phyloP scores from a whole-genome alignment of 2,888 invertebrate genomes.

The Hemicrepidius hirtus region DNA sequence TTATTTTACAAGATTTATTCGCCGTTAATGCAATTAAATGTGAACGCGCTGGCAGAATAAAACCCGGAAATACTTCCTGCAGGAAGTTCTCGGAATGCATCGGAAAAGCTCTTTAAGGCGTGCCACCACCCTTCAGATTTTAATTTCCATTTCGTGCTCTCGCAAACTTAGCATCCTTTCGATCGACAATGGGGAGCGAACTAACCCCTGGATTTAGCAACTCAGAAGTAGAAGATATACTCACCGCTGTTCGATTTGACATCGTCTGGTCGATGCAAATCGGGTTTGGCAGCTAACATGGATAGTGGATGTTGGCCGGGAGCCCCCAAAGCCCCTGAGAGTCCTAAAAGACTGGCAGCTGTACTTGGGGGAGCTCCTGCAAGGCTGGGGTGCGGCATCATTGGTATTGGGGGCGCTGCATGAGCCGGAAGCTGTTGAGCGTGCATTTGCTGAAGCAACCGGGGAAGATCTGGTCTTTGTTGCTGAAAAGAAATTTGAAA shows the following conservation, averaged over 20 bases:
- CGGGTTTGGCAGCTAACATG: conserved; percentile 85
- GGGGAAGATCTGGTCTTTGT: conserved; percentile 87
- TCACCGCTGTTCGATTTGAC: conserved; percentile 84
- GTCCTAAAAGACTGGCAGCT: conserved; percentile 76
- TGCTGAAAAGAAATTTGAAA: conserved; percentile 75
- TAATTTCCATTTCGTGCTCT: conserved; percentile 31
- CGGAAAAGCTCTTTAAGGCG: conserved; percentile 26
- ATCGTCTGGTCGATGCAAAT: conserved; percentile 83
- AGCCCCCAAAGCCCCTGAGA: conserved; percentile 77
- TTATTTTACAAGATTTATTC: conserved; percentile 44
- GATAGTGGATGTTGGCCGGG: conserved; percentile 84
- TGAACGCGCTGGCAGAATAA: conserved; percentile 30
- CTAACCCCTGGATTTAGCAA: background rate
- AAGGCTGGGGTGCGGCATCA: conserved; percentile 80
- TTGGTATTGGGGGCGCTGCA: conserved; percentile 81
- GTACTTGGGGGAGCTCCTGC: conserved; percentile 73
- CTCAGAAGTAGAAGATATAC: conserved; percentile 59
- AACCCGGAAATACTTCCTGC: conserved; percentile 36
- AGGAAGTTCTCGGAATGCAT: conserved; percentile 36
- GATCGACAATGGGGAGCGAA: background rate
- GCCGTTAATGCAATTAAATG: conserved; percentile 39
- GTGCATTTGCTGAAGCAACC: conserved; percentile 93
- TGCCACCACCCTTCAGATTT: conserved; percentile 20
- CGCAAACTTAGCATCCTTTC: conserved; percentile 10
- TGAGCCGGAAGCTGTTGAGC: conserved; percentile 87